phyloP scores from a whole-genome alignment of 2,888 invertebrate genomes.

The Drosophila lacicola region DNA sequence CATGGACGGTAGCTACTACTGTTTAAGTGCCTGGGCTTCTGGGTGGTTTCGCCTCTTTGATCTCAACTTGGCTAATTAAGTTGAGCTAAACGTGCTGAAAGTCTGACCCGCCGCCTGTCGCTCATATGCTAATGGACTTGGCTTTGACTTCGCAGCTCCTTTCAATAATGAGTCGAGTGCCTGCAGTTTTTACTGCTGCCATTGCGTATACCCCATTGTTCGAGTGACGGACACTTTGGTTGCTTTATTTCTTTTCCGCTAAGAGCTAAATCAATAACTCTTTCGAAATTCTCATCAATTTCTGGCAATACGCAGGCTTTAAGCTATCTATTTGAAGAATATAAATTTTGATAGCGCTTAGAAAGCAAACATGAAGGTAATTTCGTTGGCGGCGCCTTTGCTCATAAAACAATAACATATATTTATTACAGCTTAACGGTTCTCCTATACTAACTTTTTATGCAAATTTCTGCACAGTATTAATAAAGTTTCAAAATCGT shows the following conservation, averaged over 20 bases:
- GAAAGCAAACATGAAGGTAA: background rate
- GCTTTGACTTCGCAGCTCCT: slow-evolving; percentile 20
- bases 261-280: slow-evolving; percentile 13
- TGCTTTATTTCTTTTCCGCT: slow-evolving; percentile 3
- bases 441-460: background rate
- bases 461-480: no score
- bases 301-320: background rate
- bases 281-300: slow-evolving; percentile 7
- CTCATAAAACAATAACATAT: background rate
- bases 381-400: background rate
- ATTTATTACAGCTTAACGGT: background rate
- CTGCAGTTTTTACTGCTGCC: slow-evolving; percentile 13
- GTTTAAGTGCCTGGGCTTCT: slow-evolving; percentile 70
- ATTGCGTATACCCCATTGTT: slow-evolving; percentile 13
- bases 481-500: no score
- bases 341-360: background rate
- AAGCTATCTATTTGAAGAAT: background rate
- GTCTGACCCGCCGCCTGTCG: slow-evolving; percentile 12
- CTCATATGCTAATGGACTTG: slow-evolving; percentile 43
- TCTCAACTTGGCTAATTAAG: slow-evolving; percentile 72
- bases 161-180: slow-evolving; percentile 8
- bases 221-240: slow-evolving; percentile 25
- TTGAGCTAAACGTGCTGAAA: slow-evolving; percentile 66
- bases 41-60: slow-evolving; percentile 67
- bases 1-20: slow-evolving; percentile 74